Percentiles rank a stretch among this genome's conserved stretches.
Evolutionary conservation across 2,113 vertebrate species (phyloP).

Genomic region (Seriola aureovittata): DNA sequence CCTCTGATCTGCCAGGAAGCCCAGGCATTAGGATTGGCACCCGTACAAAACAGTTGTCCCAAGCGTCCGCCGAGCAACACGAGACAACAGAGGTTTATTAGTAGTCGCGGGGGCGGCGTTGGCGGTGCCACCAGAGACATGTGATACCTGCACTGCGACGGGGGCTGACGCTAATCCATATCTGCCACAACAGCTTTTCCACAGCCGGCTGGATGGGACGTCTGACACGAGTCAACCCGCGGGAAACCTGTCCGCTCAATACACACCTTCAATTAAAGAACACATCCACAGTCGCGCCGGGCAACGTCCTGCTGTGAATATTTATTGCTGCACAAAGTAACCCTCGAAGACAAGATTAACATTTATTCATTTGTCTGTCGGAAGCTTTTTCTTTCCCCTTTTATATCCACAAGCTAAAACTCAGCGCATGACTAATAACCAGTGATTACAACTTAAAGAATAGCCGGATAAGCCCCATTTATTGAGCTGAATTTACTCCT

Average conservation of each 20-base stretch:
- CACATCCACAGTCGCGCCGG: slow-evolving; percentile 30
- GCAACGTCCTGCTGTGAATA: slow-evolving; percentile 50
- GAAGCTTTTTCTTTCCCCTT: neutral
- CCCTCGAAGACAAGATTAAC: slow-evolving; percentile 28
- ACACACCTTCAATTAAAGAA: slow-evolving; percentile 63
- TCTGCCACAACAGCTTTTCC: slow-evolving; percentile 56
- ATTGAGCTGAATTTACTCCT: neutral
- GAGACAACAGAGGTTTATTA: slow-evolving; percentile 64
- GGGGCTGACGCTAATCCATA: slow-evolving; percentile 69
- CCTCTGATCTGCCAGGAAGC: slow-evolving; percentile 66
- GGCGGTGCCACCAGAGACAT: slow-evolving; percentile 50
- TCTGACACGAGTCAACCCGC: slow-evolving; percentile 61
- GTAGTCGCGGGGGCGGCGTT: slow-evolving; percentile 47
- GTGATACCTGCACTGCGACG: slow-evolving; percentile 58
- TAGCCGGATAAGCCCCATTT: neutral
- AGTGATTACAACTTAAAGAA: slow-evolving; percentile 13
- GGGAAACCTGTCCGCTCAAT: slow-evolving; percentile 55
- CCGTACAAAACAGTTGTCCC: slow-evolving; percentile 57
- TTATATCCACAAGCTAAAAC: neutral
- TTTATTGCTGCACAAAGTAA: slow-evolving; percentile 43
- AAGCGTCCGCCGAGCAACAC: neutral
- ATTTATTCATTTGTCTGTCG: slow-evolving; percentile 46
- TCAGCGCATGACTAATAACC: slow-evolving; percentile 2
- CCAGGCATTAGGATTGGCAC: slow-evolving; percentile 54
- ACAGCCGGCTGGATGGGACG: slow-evolving; percentile 59